Evolutionary conservation across 1,140 invertebrate species (phyloP), one percentile per base, ranked within the genome.

Genomic region (Caerostris darwini): DNA sequence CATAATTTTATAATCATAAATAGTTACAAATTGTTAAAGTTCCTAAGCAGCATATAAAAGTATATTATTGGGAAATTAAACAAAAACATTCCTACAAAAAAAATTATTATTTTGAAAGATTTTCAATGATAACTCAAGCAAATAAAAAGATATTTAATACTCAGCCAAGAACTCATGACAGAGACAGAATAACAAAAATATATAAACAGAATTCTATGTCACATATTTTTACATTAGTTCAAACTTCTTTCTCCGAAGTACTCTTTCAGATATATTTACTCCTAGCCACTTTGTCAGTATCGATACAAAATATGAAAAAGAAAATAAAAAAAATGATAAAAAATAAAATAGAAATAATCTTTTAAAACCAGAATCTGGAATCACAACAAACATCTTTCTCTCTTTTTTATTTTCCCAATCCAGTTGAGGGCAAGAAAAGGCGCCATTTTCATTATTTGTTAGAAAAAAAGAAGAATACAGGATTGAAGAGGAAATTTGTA

Each of bases 341-440:
- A 34, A 10, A 77, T 5, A 12, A 77, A 71, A 77, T 10, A 12
- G 50, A 69, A 77, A 77, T 50, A 77, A 12, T 77, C 71, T 53
- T 77, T 77, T 77, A 77, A 64, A 77, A 77, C 34, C 34, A 77
- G 71, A 77, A 77, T 77, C 71, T 77, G 34, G 53, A 77, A 77
- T 77, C 71, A 77, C 71, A 53, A 50, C 71, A 77, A 77, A 77
- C 34, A 67, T 14, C 71, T 77, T 34, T 50, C 2, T 50, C 69
- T 77, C 71, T 50, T 34, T 77, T 77, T 77, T 77, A 34, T 34
- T 34, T 34, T 34, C 2, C 2, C 34, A 77, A 77, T 50, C 71
- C 71, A 12, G 34, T 53, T 50, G 19, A 8, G 71, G 34, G 12
- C 34, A 77, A 77, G 50, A 34, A 50, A 19, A 53, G 50, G 34